Conservation (phyloP, 1,140 invertebrate species). For the Ylistrum balloti region DNA sequence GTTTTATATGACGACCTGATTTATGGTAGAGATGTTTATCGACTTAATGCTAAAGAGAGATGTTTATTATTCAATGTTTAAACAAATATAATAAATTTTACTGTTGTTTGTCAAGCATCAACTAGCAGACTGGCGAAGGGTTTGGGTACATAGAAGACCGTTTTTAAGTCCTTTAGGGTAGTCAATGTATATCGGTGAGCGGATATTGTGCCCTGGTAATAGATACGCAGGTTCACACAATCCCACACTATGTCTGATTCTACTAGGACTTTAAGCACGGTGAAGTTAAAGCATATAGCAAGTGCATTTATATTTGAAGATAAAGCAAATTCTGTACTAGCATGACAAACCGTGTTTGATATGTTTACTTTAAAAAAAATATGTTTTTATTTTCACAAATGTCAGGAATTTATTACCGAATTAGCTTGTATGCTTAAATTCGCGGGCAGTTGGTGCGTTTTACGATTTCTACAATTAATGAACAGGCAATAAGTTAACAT, state of each 20-base stretch:
- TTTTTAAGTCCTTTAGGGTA: constrained; percentile 5
- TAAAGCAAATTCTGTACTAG: constrained; percentile 25
- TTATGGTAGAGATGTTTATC: constrained; percentile 27
- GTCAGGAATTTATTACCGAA: not conserved
- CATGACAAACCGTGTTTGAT: constrained; percentile 26
- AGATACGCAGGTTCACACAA: not conserved
- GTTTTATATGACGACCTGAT: constrained; percentile 23
- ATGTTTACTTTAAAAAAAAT: constrained; percentile 8
- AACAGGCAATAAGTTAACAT: not conserved
- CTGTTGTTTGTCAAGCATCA: constrained; percentile 38
- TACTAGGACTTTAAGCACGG: not conserved
- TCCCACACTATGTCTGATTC: not conserved
- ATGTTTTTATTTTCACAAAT: not conserved
- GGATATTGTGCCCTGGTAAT: not conserved
- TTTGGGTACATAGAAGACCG: constrained; percentile 13
- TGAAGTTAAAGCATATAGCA: not conserved
- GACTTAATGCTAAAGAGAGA: constrained; percentile 33
- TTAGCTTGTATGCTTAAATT: not conserved
- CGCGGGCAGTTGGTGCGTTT: not conserved
- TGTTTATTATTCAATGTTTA: constrained; percentile 40
- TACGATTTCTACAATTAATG: not conserved
- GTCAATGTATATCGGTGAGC: constrained; percentile 27
- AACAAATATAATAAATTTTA: constrained; percentile 41
- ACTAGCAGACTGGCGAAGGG: constrained; percentile 23
- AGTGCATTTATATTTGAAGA: constrained; percentile 40